Conservation (phyloP, 2,797 vertebrate genomes). For the Cygnus olor region DNA sequence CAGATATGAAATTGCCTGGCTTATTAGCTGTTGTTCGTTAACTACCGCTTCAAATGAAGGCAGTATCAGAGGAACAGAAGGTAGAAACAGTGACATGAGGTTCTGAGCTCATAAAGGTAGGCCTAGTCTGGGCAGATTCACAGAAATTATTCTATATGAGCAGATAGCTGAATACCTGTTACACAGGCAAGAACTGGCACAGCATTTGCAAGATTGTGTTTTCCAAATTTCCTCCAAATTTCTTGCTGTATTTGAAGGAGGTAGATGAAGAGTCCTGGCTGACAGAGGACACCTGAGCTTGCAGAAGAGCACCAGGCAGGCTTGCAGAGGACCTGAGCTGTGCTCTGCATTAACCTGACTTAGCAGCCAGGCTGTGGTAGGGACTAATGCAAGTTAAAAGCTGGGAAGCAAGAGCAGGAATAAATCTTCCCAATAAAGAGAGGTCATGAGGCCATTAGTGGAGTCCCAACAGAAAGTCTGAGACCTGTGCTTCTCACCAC, state of each 20-base stretch:
- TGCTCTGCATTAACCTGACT: not conserved
- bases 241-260: not conserved
- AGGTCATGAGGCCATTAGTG: not conserved
- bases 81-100: not conserved
- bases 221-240: not conserved
- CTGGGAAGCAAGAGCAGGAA: not conserved
- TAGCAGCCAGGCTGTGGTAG: not conserved
- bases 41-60: constrained; percentile 49
- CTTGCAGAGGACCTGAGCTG: not conserved
- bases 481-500: not conserved
- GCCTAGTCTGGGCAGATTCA: not conserved
- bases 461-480: not conserved
- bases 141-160: not conserved
- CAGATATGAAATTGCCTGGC: constrained; percentile 66
- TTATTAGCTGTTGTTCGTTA: constrained; percentile 70
- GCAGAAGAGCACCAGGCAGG: not conserved
- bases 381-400: not conserved
- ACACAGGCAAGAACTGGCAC: not conserved
- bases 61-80: not conserved
- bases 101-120: not conserved
- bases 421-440: not conserved
- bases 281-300: not conserved
- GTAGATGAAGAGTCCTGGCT: not conserved
- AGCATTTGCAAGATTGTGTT: not conserved
- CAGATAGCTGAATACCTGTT: not conserved